A percentile compares a stretch with the other conserved stretches of the same genome.
Conservation (phyloP, 2,888 invertebrate genomes). For the Pterostichus niger region DNA sequence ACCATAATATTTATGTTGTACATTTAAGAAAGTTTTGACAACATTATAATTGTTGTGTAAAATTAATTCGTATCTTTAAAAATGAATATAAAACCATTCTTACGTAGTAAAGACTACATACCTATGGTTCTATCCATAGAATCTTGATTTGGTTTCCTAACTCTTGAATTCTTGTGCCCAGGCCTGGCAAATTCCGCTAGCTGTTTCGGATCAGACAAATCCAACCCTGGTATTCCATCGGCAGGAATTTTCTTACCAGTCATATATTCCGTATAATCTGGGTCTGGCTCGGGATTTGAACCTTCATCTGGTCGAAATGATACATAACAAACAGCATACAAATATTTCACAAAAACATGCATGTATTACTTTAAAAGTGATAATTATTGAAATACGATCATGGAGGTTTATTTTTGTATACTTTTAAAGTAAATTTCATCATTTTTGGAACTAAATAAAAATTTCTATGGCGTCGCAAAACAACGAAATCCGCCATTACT, state of each 20-base stretch:
- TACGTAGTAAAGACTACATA: conserved; percentile 70
- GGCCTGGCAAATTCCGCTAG: conserved; percentile 94
- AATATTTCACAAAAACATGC: conserved; percentile 21
- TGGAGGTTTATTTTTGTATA: conserved; percentile 11
- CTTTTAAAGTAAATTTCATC: not conserved
- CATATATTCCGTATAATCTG: conserved; percentile 95
- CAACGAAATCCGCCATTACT: conserved; percentile 68
- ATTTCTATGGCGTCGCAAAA: not conserved
- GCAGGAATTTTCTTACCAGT: conserved; percentile 89
- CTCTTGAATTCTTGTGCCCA: conserved; percentile 86
- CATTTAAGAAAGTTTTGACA: no score
- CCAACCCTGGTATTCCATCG: conserved; percentile 88
- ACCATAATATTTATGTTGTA: no score
- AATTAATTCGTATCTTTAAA: no score
- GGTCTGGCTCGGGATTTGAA: conserved; percentile 92
- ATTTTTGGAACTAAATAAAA: conserved; percentile 13
- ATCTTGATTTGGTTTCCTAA: conserved; percentile 84
- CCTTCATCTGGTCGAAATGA: conserved; percentile 83
- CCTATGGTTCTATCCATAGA: conserved; percentile 83
- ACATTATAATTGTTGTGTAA: no score
- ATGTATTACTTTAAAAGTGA: conserved; percentile 4
- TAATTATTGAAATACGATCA: not conserved
- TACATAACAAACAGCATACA: conserved; percentile 45
- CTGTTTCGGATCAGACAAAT: conserved; percentile 95
- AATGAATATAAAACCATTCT: no score